A percentile compares a stretch with the other conserved stretches of the same genome.
phyloP scores from a whole-genome alignment of 2,113 vertebrate species.

The Dasyornis broadbenti region DNA sequence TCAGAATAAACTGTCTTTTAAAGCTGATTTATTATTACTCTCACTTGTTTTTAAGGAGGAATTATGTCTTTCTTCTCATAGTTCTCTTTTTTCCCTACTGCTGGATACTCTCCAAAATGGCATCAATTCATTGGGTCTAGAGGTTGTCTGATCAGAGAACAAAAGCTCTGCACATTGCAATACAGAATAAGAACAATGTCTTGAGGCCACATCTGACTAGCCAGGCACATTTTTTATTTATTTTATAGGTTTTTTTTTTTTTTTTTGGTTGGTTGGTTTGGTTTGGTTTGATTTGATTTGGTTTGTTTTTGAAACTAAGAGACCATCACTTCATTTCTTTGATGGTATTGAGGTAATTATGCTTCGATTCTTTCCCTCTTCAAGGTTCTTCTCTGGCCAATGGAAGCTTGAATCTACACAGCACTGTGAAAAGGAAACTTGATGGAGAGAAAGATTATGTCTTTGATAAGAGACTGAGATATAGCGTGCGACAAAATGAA shows the following conservation, averaged over 20 bases:
- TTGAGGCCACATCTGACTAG: background rate
- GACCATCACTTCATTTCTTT: background rate
- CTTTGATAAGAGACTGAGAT: conserved; percentile 95
- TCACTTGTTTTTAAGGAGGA: background rate
- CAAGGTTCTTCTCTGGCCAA: conserved; percentile 84
- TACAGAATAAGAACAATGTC: background rate
- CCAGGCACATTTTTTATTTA: background rate
- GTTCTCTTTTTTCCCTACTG: background rate
- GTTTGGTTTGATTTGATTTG: too few relatives aligned
- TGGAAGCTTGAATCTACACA: conserved; percentile 83
- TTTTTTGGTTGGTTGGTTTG: too few relatives aligned
- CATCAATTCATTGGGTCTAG: background rate
- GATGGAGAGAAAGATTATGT: conserved; percentile 90
- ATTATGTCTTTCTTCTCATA: background rate
- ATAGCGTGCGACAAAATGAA: conserved; percentile 94
- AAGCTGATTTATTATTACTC: background rate
- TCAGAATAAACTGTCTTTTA: background rate
- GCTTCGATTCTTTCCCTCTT: conserved; percentile 49
- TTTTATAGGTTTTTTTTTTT: too few relatives aligned
- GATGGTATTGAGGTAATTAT: background rate
- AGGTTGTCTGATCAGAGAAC: background rate
- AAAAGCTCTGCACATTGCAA: background rate
- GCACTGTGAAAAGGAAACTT: conserved; percentile 90
- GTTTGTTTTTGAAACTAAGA: background rate
- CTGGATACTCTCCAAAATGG: background rate